Base-by-base conservation (phyloP, 2,113 vertebrate genomes). In the Apteryx mantelli region DNA sequence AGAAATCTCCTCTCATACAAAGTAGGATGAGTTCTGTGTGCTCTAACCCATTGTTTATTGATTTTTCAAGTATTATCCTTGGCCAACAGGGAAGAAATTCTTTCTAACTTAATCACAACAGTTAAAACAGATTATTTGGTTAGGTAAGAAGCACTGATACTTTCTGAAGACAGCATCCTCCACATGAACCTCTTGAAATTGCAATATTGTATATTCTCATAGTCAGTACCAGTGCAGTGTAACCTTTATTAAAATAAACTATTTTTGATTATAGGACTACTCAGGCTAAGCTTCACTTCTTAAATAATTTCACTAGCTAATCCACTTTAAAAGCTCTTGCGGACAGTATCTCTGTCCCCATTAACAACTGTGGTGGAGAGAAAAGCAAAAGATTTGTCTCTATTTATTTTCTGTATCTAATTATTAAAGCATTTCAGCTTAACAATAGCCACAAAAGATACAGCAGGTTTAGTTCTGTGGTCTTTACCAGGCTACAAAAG, bases 41-140 rank as follows among this genome's bases (percentile, higher is more conserved):
- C 97, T 97, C 96, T 96, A 89, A 80, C 97, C 97, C 16, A 53
- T 94, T 97, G 97, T 97, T 98, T 98, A 98, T 99, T 98, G 98
- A 98, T 98, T 98, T 98, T 85, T 96, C 28, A 2, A 91, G 66
- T 98, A 98, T 98, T 98, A 98, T 98, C 94, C 82, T 97, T 98
- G 97, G 97, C 93, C 98, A 98, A 88, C 63, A 71, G 76, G 97
- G 98, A 97, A 96, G 97, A 98, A 98, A 98, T 98, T 98, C 97
- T 98, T 66, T 55, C 97, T 98, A 98, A 98, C 98, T 98, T 98
- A 98, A 99, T 98, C 98, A 98, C 97, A 75, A 94, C 81, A 91
- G 78, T 86, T 98, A 98, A 50, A 97, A 98, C 97, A 98, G 98
- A 98, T 98, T 98, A 98, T 97, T 95, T 97, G 97, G 60, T 97